A percentile compares a stretch with the other conserved stretches of the same genome.
Evolutionary conservation across 2,113 vertebrate genomes (phyloP).

Genomic region (Eublepharis macularius): DNA sequence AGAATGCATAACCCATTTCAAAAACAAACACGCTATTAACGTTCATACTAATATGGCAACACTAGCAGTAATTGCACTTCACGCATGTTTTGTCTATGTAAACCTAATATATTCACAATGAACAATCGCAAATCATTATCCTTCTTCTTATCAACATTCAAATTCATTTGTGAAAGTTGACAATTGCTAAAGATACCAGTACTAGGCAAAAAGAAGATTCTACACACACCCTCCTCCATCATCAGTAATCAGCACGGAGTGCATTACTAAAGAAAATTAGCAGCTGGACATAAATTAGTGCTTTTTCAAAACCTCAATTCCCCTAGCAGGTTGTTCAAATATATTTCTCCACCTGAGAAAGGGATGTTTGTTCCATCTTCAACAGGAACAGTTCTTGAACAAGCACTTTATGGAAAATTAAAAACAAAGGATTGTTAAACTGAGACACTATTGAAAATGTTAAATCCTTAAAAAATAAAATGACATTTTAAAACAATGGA

Average conservation of each 20-base stretch:
- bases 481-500: background rate
- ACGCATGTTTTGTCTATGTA: slow-evolving; percentile 81
- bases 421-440: background rate
- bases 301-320: slow-evolving; percentile 19
- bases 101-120: slow-evolving; percentile 81
- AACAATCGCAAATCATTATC: slow-evolving; percentile 78
- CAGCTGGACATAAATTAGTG: slow-evolving; percentile 40
- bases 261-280: slow-evolving; percentile 32
- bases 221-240: background rate
- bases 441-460: slow-evolving; percentile 16
- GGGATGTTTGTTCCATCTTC: slow-evolving; percentile 54
- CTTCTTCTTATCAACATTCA: slow-evolving; percentile 73
- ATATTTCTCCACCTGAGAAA: slow-evolving; percentile 22
- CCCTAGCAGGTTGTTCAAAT: background rate
- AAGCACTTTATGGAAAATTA: slow-evolving; percentile 17
- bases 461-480: background rate
- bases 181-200: slow-evolving; percentile 64
- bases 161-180: slow-evolving; percentile 72
- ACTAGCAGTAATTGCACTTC: slow-evolving; percentile 83
- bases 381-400: slow-evolving; percentile 36
- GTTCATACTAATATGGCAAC: slow-evolving; percentile 84
- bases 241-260: slow-evolving; percentile 19
- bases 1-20: slow-evolving; percentile 85
- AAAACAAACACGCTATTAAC: slow-evolving; percentile 87
- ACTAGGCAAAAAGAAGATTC: slow-evolving; percentile 41